phyloP scores from a whole-genome alignment of 2,888 invertebrate genomes.

The Trichogramma dendrolimi region DNA sequence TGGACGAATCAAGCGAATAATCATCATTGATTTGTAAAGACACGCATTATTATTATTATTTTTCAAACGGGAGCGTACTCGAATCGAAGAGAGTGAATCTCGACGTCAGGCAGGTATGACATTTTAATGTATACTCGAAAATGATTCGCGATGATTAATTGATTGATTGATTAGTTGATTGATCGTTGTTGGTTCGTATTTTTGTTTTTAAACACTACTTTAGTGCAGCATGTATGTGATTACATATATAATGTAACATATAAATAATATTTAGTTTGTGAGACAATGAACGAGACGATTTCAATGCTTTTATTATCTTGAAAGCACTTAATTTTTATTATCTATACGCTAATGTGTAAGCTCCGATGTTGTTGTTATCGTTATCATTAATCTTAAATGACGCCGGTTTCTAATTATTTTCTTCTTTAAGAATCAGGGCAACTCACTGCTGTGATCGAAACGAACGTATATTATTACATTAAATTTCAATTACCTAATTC shows the following conservation, averaged over 20 bases:
- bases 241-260: no score
- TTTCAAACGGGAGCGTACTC: constrained; percentile 18
- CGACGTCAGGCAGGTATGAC: constrained; percentile 5
- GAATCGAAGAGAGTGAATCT: constrained; percentile 14
- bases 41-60: neutral
- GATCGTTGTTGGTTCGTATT: neutral
- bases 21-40: no score
- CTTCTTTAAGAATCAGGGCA: no score
- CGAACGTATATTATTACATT: no score
- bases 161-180: constrained; percentile 9
- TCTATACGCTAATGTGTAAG: neutral
- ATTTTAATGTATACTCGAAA: no score
- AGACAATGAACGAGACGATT: constrained; percentile 1
- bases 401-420: no score
- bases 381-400: no score
- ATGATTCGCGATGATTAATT: constrained; percentile 8
- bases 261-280: no score
- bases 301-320: constrained; percentile 15
- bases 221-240: neutral
- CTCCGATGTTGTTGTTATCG: no score
- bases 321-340: constrained; percentile 1
- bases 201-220: neutral
- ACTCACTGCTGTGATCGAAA: no score
- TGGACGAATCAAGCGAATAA: no score
- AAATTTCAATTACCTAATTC: no score